Percentiles rank a stretch among this genome's conserved stretches.
These are phyloP conservation scores for Baryphthengus martii DNA, from an alignment of 2,113 vertebrate genomes.

Conservation along the genomic window DNA sequence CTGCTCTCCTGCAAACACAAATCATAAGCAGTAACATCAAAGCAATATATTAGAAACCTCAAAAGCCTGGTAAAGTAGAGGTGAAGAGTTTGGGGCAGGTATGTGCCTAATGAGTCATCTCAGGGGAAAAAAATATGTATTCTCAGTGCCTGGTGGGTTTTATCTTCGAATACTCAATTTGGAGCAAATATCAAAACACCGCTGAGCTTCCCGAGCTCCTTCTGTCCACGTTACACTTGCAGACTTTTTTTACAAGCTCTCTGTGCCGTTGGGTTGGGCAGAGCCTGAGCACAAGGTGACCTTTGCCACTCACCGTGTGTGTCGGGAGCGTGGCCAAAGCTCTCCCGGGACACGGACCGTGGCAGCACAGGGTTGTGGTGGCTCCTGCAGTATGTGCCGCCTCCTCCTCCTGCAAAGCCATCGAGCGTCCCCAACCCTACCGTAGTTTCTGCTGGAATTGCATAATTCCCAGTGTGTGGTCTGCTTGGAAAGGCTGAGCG, in stretches of 20 bases:
- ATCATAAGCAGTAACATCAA: not conserved
- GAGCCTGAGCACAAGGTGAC: not conserved
- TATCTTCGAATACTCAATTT: fast-evolving
- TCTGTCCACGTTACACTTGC: fast-evolving
- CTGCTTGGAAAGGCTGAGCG: not conserved
- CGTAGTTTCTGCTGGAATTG: not conserved
- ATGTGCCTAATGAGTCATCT: not conserved
- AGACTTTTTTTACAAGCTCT: too few relatives aligned
- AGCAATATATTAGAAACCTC: not conserved
- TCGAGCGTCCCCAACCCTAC: not conserved
- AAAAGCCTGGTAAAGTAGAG: not conserved
- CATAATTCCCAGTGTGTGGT: not conserved
- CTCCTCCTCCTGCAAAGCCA: not conserved
- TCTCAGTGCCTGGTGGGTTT: not conserved
- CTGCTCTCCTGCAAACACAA: not conserved
- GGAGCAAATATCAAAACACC: not conserved
- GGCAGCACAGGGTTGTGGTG: fast-evolving
- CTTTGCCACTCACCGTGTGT: fast-evolving
- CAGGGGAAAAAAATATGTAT: fast-evolving
- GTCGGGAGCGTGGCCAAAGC: fast-evolving
- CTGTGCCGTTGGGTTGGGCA: not conserved
- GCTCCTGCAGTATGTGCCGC: not conserved
- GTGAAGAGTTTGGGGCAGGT: fast-evolving
- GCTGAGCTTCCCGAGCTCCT: not conserved
- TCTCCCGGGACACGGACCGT: fast-evolving